phyloP scores from a whole-genome alignment of 2,888 invertebrate species.

The Morpho deidamia region DNA sequence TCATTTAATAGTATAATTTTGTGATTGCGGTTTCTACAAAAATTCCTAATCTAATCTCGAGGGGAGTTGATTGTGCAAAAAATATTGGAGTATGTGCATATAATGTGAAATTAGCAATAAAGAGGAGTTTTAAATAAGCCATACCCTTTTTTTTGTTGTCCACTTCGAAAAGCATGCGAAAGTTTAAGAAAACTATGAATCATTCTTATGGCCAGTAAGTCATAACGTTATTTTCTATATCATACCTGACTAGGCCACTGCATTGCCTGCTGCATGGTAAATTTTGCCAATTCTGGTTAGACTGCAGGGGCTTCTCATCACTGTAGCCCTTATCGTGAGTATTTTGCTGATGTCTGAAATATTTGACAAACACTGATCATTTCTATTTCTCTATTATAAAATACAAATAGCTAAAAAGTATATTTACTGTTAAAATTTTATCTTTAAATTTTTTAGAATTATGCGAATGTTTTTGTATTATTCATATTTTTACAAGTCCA shows the following conservation, averaged over 20 bases:
- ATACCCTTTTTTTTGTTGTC: slow-evolving; percentile 49
- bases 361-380: neutral
- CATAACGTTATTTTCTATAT: slow-evolving; percentile 38
- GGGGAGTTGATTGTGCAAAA: no score
- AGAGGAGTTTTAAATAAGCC: slow-evolving; percentile 17
- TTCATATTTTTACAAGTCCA: no score
- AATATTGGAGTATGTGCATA: neutral
- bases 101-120: neutral
- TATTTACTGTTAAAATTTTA: no score
- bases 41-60: no score
- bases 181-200: slow-evolving; percentile 34
- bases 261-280: slow-evolving; percentile 61
- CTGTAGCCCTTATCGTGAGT: slow-evolving; percentile 31
- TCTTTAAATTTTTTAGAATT: no score
- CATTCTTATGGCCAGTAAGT: slow-evolving; percentile 54
- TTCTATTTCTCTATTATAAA: neutral
- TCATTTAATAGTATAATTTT: no score
- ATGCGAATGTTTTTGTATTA: no score
- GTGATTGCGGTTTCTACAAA: no score
- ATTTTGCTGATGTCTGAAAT: slow-evolving; percentile 39
- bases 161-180: slow-evolving; percentile 47
- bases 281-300: slow-evolving; percentile 53
- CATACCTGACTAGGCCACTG: slow-evolving; percentile 70
- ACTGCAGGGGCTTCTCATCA: slow-evolving; percentile 42
- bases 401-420: neutral